Percentiles rank a stretch among this genome's conserved stretches.
Conservation (phyloP, 2,888 invertebrate species). For the Hirtodrosophila histrioides region DNA sequence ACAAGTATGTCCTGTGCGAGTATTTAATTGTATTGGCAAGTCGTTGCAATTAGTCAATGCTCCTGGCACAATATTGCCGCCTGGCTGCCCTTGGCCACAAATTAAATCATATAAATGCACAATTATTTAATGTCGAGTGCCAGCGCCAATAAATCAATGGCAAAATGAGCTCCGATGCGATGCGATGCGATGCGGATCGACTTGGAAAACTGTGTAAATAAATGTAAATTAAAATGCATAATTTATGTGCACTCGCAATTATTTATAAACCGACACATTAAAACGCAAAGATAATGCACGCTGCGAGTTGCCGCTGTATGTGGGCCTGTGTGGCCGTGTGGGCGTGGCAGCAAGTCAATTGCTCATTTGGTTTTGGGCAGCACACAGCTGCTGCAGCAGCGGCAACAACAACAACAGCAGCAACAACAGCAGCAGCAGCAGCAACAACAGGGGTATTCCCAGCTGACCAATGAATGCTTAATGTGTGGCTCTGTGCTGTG, state of each 20-base stretch:
- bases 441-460: slow-evolving; percentile 65
- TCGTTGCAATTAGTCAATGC: slow-evolving; percentile 74
- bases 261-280: slow-evolving; percentile 81
- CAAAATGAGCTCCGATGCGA: slow-evolving; percentile 59
- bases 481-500: slow-evolving; percentile 49
- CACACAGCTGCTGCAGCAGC: slow-evolving; percentile 68
- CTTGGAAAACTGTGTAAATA: slow-evolving; percentile 72
- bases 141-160: slow-evolving; percentile 29
- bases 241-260: slow-evolving; percentile 77
- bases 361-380: slow-evolving; percentile 76
- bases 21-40: slow-evolving; percentile 47
- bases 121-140: slow-evolving; percentile 73
- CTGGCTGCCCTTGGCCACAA: slow-evolving; percentile 72
- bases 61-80: slow-evolving; percentile 60
- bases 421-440: slow-evolving; percentile 46
- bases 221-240: slow-evolving; percentile 81
- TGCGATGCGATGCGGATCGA: slow-evolving; percentile 61
- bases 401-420: too few relatives aligned
- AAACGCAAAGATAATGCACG: slow-evolving; percentile 75
- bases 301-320: slow-evolving; percentile 3
- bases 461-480: slow-evolving; percentile 78
- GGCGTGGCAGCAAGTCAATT: slow-evolving; percentile 69
- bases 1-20: slow-evolving; percentile 6
- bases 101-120: slow-evolving; percentile 81
- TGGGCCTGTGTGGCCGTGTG: slow-evolving; percentile 12